Evolutionary conservation across 2,888 invertebrate genomes (phyloP), one percentile per base, ranked within the genome.

Genomic region (Invenusta paracnida): DNA sequence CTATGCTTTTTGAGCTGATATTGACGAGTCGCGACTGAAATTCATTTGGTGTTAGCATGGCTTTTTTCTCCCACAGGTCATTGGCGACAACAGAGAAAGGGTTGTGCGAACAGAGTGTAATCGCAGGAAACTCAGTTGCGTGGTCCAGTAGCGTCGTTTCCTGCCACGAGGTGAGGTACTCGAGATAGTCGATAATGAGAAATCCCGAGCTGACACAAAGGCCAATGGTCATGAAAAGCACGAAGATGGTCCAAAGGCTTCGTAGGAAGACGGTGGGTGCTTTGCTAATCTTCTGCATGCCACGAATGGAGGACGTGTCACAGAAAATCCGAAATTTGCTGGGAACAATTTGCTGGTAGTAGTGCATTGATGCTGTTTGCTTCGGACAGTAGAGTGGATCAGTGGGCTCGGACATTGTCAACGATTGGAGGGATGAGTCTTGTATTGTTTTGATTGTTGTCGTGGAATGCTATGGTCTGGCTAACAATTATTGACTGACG

Each of bases 91-190:
- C 73, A 17, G 84, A 85, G 67, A 86, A 86, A 17, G 86, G 86
- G 30, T 86, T 85, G 73, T 86, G 86, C 25, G 86, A 86, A 79
- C 86, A 86, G 0, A 86, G 28, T 1, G 86, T 67, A 79, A 86
- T 85, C 0, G 86, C 83, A 0, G 86, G 86, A 67, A 86, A 86
- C n/a, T 27, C 67, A 17, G 86, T 66, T 23, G 66, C 48, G n/a
- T 86, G 25, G 30, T 86, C 86, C 11, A 86, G 85, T 5, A 29
- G 27, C 25, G 85, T 86, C 17, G 67, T 86, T 1, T 27, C 25
- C 23, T 86, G 86, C 86, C 86, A 86, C n/a, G 84, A 86, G 23
- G 86, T 86, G 73, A 86, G 30, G 27, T 85, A 86, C 25, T 85
- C 73, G 29, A 86, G 85, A 86, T 86, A 86, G 67, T 86, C 86